Evolutionary conservation across 2,888 invertebrate genomes (phyloP), one percentile per base, ranked within the genome.

Genomic region (Scaptomyza polygonia): DNA sequence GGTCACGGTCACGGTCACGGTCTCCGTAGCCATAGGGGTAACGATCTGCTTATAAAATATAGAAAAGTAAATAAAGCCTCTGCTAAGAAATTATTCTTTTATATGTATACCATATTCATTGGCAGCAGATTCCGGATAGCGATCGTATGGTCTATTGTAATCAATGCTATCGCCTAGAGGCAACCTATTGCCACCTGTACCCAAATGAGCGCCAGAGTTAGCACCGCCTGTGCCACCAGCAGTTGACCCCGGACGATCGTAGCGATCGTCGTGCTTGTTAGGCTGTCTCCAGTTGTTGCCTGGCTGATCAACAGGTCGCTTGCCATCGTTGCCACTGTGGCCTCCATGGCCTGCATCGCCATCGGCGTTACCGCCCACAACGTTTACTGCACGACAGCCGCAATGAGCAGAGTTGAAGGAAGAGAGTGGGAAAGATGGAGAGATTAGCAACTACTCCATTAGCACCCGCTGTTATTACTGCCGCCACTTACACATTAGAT

Each of bases 401-500:
- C 40, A 63, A 48, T 36, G 16, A 11, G 14, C 25, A 14, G 5
- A 11, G n/a, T 25, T 25, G 21, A n/a, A 25, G 42, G 6, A 11
- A 36, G 44, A 14, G 45, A 44, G 48, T 32, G 18, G 1, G 6
- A 6, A 21, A 48, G 32, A 48, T 48, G 12, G 8, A 48, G 29
- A 32, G 62, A 69, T 61, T 72, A 69, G 49, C 32, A 48, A 53
- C 47, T 52, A 69, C 57, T 62, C 48, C 52, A 85, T 84, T 77
- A 77, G 69, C 64, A 44, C 69, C 61, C 66, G 62, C 55, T 40
- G 61, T 49, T 36, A 36, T 36, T 14, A 67, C 29, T 14, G 67
- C 29, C 55, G 36, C 69, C 74, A 94, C 96, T 95, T 93, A 97
- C 97, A 95, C 96, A 97, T 97, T 53, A 97, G 93, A 92, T 97